Conservation (phyloP, 2,113 vertebrate genomes). For the Dunckerocampus dactyliophorus region DNA sequence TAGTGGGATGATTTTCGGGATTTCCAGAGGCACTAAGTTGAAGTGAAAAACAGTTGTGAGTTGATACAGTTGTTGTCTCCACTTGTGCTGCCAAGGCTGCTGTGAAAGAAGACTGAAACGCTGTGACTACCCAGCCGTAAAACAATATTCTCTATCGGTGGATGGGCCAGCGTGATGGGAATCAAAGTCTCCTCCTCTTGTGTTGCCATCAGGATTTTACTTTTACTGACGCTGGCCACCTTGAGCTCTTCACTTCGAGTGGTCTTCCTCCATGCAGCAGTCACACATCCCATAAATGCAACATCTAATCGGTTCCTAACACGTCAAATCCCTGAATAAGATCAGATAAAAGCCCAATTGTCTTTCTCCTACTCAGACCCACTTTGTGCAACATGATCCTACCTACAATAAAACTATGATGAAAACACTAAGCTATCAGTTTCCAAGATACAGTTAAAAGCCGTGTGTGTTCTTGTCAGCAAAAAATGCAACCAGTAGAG, state of each 20-base stretch:
- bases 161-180: slow-evolving; percentile 24
- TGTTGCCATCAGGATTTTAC: slow-evolving; percentile 4
- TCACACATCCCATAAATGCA: not conserved
- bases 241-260: not conserved
- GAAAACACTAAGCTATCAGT: too few species aligned
- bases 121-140: slow-evolving; percentile 33
- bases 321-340: slow-evolving; percentile 3
- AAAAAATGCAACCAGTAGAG: too few species aligned
- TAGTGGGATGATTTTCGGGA: too few species aligned
- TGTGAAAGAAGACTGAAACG: slow-evolving; percentile 32
- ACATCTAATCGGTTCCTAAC: not conserved
- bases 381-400: not conserved
- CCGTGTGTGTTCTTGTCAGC: not conserved
- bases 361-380: not conserved
- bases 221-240: not conserved
- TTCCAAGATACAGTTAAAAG: not conserved
- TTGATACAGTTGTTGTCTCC: slow-evolving; percentile 50
- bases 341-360: not conserved
- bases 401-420: too few species aligned
- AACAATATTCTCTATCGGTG: slow-evolving; percentile 35
- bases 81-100: slow-evolving; percentile 44
- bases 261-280: not conserved
- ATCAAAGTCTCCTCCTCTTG: slow-evolving; percentile 7
- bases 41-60: slow-evolving; percentile 1
- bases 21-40: too few species aligned